phyloP scores from a whole-genome alignment of 2,888 invertebrate species.

The Cacoxenus indagator region DNA sequence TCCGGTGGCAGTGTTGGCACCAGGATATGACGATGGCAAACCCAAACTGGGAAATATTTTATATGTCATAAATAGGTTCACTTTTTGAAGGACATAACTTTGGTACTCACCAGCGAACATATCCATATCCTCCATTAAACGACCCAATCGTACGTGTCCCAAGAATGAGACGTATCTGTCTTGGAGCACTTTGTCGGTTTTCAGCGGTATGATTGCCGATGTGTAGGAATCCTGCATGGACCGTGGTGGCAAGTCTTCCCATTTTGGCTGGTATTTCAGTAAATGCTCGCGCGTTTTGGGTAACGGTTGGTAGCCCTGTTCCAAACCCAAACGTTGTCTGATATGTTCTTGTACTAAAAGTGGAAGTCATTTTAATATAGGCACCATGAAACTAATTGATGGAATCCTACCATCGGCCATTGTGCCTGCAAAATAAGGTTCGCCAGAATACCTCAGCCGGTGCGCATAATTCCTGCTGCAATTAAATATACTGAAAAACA shows the following conservation, averaged over 20 bases:
- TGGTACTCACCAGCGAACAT: constrained; percentile 78
- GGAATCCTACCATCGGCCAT: constrained; percentile 45
- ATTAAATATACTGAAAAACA: neutral
- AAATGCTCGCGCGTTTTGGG: constrained; percentile 72
- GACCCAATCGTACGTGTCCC: constrained; percentile 78
- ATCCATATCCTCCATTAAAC: constrained; percentile 84
- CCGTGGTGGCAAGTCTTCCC: constrained; percentile 75
- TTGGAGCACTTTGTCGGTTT: constrained; percentile 73
- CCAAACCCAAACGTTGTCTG: constrained; percentile 64
- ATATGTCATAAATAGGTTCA: neutral
- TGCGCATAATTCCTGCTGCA: constrained; percentile 41
- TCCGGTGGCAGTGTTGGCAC: constrained; percentile 74
- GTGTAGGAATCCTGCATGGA: constrained; percentile 79
- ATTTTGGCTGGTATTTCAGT: constrained; percentile 73
- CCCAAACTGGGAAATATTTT: constrained; percentile 73
- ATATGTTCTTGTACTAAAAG: constrained; percentile 58
- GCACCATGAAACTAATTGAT: neutral
- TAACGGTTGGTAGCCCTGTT: constrained; percentile 70
- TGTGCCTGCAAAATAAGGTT: constrained; percentile 48
- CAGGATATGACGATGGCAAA: constrained; percentile 78
- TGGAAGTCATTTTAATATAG: neutral
- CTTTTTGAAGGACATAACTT: neutral
- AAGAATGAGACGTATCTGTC: constrained; percentile 77
- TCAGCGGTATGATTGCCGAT: constrained; percentile 78
- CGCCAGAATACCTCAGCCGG: constrained; percentile 40